Evolutionary conservation across 2,797 vertebrate species (phyloP).

Genomic region (Gallinago nigripennis): DNA sequence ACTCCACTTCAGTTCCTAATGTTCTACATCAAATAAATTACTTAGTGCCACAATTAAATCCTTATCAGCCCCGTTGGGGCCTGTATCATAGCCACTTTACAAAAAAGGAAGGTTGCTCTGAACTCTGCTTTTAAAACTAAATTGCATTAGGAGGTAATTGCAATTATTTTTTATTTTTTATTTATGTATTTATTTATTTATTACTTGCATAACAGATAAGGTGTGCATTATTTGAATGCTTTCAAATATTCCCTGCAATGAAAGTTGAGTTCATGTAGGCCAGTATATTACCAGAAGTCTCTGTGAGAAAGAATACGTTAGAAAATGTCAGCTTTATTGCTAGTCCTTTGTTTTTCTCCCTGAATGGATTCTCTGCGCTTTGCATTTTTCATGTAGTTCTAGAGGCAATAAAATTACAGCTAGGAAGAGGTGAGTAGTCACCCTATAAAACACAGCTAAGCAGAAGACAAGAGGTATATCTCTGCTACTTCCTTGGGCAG

Average conservation of each 20-base stretch:
- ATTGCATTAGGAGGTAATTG: not conserved
- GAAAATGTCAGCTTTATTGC: not conserved
- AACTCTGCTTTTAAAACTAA: not conserved
- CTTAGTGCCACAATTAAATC: conserved; percentile 25
- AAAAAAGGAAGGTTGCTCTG: not conserved
- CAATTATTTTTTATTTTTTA: not conserved
- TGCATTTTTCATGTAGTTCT: not conserved
- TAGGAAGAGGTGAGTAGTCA: not conserved
- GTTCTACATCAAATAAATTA: not conserved
- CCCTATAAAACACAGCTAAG: not conserved
- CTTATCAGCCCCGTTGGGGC: not conserved
- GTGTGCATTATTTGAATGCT: not conserved
- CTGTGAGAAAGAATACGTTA: not conserved
- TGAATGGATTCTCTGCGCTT: not conserved
- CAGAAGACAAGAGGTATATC: not conserved
- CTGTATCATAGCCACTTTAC: not conserved
- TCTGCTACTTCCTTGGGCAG: not conserved
- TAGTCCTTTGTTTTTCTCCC: not conserved
- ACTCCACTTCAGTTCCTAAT: not conserved
- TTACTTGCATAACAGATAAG: not conserved
- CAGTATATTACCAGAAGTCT: not conserved
- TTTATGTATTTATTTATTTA: not conserved
- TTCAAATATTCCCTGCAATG: not conserved
- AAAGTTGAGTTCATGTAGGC: not conserved
- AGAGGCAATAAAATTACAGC: not conserved